Evolutionary conservation across 2,797 vertebrate species (phyloP).

Genomic region (Falco cherrug): DNA sequence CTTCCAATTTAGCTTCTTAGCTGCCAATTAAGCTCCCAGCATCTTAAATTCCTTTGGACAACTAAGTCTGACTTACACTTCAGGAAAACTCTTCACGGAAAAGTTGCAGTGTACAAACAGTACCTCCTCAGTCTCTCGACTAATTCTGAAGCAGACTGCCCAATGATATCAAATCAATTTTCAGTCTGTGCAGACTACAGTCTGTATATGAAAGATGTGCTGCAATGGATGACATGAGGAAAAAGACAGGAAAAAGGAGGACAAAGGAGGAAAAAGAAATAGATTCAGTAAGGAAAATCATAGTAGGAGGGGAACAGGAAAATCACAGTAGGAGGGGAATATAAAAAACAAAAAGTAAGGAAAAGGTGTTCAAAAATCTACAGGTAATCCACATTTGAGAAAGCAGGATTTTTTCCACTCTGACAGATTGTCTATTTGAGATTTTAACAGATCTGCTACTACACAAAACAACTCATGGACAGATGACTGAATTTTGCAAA

Average conservation of each 20-base stretch:
- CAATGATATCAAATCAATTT: not conserved
- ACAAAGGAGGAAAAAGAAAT: not conserved
- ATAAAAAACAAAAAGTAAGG: not conserved
- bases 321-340: too few relatives aligned
- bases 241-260: not conserved
- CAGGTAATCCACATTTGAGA: not conserved
- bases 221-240: not conserved
- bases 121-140: not conserved
- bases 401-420: not conserved
- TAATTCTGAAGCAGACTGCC: not conserved
- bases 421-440: not conserved
- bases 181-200: not conserved
- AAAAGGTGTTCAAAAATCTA: not conserved
- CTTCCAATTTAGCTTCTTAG: not conserved
- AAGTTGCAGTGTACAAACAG: not conserved
- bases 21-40: not conserved
- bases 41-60: not conserved
- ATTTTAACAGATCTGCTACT: not conserved
- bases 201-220: not conserved
- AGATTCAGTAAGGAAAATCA: not conserved
- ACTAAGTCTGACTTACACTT: not conserved
- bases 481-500: not conserved
- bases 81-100: not conserved
- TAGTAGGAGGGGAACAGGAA: not conserved
- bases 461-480: not conserved